Evolutionary conservation across 2,888 invertebrate species (phyloP).

Genomic region (Phaonia tiefii): DNA sequence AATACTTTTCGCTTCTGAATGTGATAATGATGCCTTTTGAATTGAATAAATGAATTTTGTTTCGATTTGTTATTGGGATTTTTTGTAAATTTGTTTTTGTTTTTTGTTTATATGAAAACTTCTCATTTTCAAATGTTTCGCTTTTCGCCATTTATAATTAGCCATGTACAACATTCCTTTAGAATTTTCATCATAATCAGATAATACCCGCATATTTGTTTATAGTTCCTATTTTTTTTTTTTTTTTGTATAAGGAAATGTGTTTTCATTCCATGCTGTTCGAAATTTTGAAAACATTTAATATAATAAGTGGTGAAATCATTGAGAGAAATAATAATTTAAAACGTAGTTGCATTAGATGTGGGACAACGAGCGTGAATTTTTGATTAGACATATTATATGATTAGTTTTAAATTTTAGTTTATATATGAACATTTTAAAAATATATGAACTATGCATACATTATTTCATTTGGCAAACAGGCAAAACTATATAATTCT

Average conservation of each 20-base stretch:
- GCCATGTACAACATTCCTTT: constrained; percentile 3
- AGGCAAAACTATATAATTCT: no score
- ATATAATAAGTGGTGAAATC: constrained; percentile 3
- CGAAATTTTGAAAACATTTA: constrained; percentile 11
- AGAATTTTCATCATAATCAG: neutral
- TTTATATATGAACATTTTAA: no score
- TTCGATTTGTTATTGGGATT: constrained; percentile 30
- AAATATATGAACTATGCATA: no score
- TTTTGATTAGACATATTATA: no score
- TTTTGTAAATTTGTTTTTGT: neutral
- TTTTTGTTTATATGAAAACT: constrained; percentile 21
- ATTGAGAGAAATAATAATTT: neutral
- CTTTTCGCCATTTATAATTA: constrained; percentile 47
- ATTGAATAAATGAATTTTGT: constrained; percentile 37
- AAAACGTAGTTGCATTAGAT: neutral
- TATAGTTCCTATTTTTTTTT: neutral
- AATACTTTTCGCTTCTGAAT: no score
- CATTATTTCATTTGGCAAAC: no score
- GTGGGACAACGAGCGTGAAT: no score
- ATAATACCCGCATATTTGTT: constrained; percentile 16
- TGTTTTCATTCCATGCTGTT: constrained; percentile 5
- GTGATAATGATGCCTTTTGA: constrained; percentile 46
- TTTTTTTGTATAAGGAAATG: neutral
- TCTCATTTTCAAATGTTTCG: no score
- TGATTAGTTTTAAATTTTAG: no score